Conservation (phyloP, 2,797 vertebrate species). For the Silurus lanzhouensis region DNA sequence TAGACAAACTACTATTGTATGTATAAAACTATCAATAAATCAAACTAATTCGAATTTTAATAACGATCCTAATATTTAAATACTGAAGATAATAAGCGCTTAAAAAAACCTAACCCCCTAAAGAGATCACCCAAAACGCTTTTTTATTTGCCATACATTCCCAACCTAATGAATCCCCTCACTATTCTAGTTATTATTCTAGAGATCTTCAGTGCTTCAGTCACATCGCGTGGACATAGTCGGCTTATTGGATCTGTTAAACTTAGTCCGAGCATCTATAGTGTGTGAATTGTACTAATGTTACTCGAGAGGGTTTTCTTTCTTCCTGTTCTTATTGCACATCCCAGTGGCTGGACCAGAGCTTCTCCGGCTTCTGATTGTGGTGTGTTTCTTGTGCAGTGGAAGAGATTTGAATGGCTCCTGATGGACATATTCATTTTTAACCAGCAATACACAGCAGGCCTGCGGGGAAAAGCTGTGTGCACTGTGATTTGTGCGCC, state of each 20-base stretch:
- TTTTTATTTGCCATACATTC: too few species aligned
- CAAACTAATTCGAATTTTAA: too few species aligned
- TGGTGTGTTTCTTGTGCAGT: neutral
- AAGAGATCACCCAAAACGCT: too few species aligned
- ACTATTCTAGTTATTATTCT: too few species aligned
- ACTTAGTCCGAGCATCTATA: neutral
- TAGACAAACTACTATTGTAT: neutral
- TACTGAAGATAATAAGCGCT: too few species aligned
- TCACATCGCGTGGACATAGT: neutral
- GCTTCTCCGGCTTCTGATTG: neutral
- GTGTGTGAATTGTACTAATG: neutral
- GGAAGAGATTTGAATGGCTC: constrained; percentile 1
- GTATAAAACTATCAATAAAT: neutral
- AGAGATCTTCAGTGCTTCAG: too few species aligned
- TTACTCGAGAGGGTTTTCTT: neutral
- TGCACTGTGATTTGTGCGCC: neutral
- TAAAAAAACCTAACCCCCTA: too few species aligned
- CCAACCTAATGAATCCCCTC: too few species aligned
- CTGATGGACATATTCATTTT: constrained; percentile 20
- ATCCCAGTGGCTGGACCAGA: neutral
- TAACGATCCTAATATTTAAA: too few species aligned
- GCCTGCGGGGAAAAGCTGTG: constrained; percentile 9
- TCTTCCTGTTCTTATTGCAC: neutral
- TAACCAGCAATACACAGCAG: constrained; percentile 12
- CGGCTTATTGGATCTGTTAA: too few species aligned